A percentile compares a stretch with the other conserved stretches of the same genome.
Evolutionary conservation across 1,140 invertebrate genomes (phyloP).

Genomic region (Drosophila varians): DNA sequence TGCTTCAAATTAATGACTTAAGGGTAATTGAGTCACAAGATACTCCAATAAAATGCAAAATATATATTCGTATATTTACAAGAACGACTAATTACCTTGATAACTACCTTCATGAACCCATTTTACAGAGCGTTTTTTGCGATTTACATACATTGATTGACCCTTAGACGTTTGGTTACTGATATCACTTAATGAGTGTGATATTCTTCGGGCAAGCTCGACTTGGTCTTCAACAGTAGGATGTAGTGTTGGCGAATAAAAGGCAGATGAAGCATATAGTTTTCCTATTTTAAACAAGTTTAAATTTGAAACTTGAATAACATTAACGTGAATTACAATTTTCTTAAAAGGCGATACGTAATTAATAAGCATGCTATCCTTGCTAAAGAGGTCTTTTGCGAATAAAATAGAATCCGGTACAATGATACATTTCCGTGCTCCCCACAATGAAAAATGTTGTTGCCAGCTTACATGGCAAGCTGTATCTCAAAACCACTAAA

Average conservation of each 20-base stretch:
- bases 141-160: conserved; percentile 97
- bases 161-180: conserved; percentile 96
- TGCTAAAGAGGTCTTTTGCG: too few relatives aligned
- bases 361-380: background rate
- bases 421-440: too few relatives aligned
- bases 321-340: background rate
- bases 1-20: too few relatives aligned
- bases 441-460: too few relatives aligned
- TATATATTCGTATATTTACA: background rate
- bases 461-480: too few relatives aligned
- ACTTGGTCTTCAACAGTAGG: conserved; percentile 98
- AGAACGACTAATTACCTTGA: conserved; percentile 63
- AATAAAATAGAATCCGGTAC: too few relatives aligned
- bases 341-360: conserved; percentile 73
- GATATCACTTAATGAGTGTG: conserved; percentile 95
- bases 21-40: too few relatives aligned
- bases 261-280: conserved; percentile 96
- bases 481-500: too few relatives aligned
- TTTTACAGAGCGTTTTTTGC: conserved; percentile 95
- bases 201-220: conserved; percentile 94
- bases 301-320: conserved; percentile 42
- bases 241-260: conserved; percentile 94
- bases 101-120: conserved; percentile 94
- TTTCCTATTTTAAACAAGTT: conserved; percentile 87
- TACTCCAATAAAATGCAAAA: too few relatives aligned